Evolutionary conservation across 2,113 vertebrate species (phyloP), one percentile per base, ranked within the genome.

Genomic region (Cryptotis parvus): DNA sequence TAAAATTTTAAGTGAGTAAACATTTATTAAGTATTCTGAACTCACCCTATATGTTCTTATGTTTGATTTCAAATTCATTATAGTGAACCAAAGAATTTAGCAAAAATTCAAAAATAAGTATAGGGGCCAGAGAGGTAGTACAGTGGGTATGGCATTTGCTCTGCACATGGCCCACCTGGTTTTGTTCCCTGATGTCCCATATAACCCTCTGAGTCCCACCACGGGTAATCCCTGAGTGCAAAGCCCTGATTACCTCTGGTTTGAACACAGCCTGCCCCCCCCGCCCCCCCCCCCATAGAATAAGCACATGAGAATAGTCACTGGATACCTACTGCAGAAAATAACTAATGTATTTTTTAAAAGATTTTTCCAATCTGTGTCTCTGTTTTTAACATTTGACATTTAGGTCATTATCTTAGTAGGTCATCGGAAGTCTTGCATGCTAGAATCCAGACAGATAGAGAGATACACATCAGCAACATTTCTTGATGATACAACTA

Each of bases 321-420:
- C 4, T 26, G 65, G 45, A 58, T 35, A 35, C 3, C 24, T 5
- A 24, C 9, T 84, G 10, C 52, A 93, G 82, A 86, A 82, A 49
- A 61, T 16, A 58, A 74, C n/a, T 39, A 65, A 22, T 4, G 31
- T 10, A 0, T 61, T 70, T 85, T 78, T 77, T 69, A 43, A 49
- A 58, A 58, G 22, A 52, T 45, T 82, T 94, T 93, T 84, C 49
- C 89, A 65, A 58, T 63, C 68, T 70, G 27, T 74, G 83, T 84
- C 93, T 91, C 90, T 14, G 29, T 90, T 43, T 95, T 83, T 70
- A 70, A 77, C 35, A 65, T 6, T 37, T 91, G 89, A 72, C 84
- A 55, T 74, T 88, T 89, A 91, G 76, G 70, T 83, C 39, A 91
- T 89, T 94, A 93, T 95, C 92, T 94, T 87, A 93, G 58, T 89